These are phyloP conservation scores for Neolamprologus hecqui DNA, from an alignment of 2,113 vertebrate genomes.

Conservation along the genomic window DNA sequence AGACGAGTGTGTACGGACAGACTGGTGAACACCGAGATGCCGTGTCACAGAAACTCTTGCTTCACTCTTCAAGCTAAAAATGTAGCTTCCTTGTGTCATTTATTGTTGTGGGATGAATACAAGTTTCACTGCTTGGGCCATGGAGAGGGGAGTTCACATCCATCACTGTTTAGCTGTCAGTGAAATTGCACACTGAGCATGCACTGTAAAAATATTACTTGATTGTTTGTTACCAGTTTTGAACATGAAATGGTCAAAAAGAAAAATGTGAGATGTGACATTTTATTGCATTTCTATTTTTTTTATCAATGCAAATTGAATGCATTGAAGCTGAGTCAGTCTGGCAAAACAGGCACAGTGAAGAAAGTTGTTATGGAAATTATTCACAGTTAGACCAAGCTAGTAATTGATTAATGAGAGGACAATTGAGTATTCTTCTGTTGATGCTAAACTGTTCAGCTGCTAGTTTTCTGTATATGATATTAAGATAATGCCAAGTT, in stretches of 20 bases:
- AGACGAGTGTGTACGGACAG: not conserved
- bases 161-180: not conserved
- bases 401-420: not conserved
- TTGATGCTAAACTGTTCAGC: not conserved
- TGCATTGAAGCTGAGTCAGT: not conserved
- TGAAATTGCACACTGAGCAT: not conserved
- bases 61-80: not conserved
- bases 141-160: not conserved
- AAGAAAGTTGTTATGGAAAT: not conserved
- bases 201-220: not conserved
- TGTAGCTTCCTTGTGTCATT: not conserved
- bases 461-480: not conserved
- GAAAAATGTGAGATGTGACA: not conserved
- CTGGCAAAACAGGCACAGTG: not conserved
- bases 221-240: not conserved
- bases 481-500: not conserved
- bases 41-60: not conserved
- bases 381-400: not conserved
- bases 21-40: not conserved
- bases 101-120: not conserved
- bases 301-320: not conserved
- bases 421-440: not conserved
- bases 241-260: not conserved
- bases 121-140: not conserved
- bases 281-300: not conserved